Base-by-base conservation (phyloP, 2,113 vertebrate genomes). In the Anser cygnoides region DNA sequence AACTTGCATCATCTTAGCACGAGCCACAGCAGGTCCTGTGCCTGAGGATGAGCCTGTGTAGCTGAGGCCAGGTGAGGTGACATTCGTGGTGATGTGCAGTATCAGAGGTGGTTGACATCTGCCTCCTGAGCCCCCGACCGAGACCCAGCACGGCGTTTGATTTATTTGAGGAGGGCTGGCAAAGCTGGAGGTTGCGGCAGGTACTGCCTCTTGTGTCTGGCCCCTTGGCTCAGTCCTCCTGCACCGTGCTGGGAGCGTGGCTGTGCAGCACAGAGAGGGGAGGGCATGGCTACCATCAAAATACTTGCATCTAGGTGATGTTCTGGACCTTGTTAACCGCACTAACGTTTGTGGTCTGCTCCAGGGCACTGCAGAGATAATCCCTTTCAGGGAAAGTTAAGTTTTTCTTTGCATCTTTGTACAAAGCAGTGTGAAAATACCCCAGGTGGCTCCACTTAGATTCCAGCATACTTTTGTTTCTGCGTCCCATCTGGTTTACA, bases 1-100 rank as follows among this genome's bases (percentile, higher is more conserved):
- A 88, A 54, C 33, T 29, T 79, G 43, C 0, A 0, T 90, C 41
- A 72, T n/a, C 41, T 66, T 25, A 5, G 28, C 78, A 75, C 0
- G 0, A 89, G 59, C 44, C 22, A 1, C 20, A 12, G 63, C 22
- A 61, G n/a, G 29, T 65, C 59, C 50, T 67, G 57, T 46, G 3
- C 37, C 54, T 25, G 35, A 18, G 76, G n/a, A 33, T 73, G 87
- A 65, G 80, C 89, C 91, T 95, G 72, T 33, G 7, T 33, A 22
- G 9, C 86, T 29, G 62, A 61, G 49, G 71, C 57, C 43, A 49
- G 13, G 23, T 17, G 49, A 88, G 71, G 58, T 68, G 66, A 46
- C 66, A 50, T 31, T 31, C 72, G 52, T 67, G 41, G 23, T 63
- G 63, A 31, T 4, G 5, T 23, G 93, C n/a, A 9, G 75, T 78